These are phyloP conservation scores for Vulpes lagopus DNA, from an alignment of 2,113 vertebrate species.

Conservation along the genomic window DNA sequence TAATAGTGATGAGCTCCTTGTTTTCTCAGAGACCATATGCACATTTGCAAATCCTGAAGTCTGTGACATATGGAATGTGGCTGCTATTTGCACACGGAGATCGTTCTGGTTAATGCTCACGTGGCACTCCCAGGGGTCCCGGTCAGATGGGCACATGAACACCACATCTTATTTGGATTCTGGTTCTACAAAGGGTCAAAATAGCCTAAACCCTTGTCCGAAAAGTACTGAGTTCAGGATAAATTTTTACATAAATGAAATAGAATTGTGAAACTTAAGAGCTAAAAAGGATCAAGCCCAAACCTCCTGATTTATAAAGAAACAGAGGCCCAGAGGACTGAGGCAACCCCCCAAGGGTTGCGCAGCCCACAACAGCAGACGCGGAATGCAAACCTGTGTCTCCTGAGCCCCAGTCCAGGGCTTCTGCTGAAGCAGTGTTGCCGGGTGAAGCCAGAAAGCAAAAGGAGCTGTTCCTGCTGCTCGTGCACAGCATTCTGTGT, in stretches of 20 bases:
- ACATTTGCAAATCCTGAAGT: background rate
- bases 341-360: rapidly evolving
- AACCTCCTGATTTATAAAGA: background rate
- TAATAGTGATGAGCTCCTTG: background rate
- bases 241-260: background rate
- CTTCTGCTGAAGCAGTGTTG: background rate
- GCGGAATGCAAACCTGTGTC: background rate
- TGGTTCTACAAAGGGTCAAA: background rate
- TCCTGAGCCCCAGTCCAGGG: rapidly evolving
- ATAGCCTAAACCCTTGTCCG: background rate
- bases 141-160: rapidly evolving
- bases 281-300: background rate
- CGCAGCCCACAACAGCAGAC: background rate
- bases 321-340: background rate
- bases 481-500: background rate
- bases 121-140: rapidly evolving
- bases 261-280: background rate
- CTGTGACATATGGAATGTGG: rapidly evolving
- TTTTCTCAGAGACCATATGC: background rate
- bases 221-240: background rate
- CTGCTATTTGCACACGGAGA: too few species aligned
- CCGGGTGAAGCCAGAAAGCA: rapidly evolving
- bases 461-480: background rate
- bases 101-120: rapidly evolving
- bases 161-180: background rate